phyloP scores from a whole-genome alignment of 2,888 invertebrate species.

The Belgica antarctica region DNA sequence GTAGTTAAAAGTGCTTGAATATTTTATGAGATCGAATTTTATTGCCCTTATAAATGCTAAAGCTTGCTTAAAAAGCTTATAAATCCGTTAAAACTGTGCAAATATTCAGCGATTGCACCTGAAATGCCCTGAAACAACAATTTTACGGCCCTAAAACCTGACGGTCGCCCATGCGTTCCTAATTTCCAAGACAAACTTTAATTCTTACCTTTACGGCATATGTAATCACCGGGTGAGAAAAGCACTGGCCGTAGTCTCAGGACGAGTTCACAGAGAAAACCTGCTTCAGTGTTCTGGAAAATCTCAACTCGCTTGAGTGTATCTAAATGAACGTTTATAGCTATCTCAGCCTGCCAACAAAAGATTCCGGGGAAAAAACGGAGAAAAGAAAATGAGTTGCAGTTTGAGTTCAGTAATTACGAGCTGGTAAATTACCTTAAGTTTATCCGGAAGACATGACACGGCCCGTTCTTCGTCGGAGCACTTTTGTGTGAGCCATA shows the following conservation, averaged over 20 bases:
- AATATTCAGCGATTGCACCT: too few relatives aligned
- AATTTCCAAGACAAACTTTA: too few relatives aligned
- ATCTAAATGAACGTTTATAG: conserved; percentile 98
- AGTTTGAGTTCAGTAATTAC: background rate
- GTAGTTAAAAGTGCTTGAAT: too few relatives aligned
- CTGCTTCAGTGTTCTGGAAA: conserved; percentile 98
- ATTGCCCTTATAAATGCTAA: too few relatives aligned
- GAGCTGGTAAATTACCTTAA: too few relatives aligned
- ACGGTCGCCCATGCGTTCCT: too few relatives aligned
- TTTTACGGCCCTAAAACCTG: too few relatives aligned
- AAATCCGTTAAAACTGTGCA: too few relatives aligned
- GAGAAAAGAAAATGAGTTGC: conserved; percentile 14
- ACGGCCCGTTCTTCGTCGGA: conserved; percentile 96
- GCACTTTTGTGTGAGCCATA: conserved; percentile 98
- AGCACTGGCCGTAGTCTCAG: conserved; percentile 90
- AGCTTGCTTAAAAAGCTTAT: too few relatives aligned
- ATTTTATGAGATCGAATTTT: too few relatives aligned
- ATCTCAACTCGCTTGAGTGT: conserved; percentile 97
- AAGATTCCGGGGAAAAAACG: too few relatives aligned
- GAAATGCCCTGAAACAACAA: too few relatives aligned
- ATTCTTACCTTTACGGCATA: conserved; percentile 98
- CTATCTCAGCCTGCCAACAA: conserved; percentile 81
- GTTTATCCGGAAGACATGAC: conserved; percentile 92
- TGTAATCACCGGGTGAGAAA: conserved; percentile 97
- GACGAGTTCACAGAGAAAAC: conserved; percentile 96